These are phyloP conservation scores for Meliscaeva auricollis DNA, from an alignment of 2,888 invertebrate species.

Conservation along the genomic window DNA sequence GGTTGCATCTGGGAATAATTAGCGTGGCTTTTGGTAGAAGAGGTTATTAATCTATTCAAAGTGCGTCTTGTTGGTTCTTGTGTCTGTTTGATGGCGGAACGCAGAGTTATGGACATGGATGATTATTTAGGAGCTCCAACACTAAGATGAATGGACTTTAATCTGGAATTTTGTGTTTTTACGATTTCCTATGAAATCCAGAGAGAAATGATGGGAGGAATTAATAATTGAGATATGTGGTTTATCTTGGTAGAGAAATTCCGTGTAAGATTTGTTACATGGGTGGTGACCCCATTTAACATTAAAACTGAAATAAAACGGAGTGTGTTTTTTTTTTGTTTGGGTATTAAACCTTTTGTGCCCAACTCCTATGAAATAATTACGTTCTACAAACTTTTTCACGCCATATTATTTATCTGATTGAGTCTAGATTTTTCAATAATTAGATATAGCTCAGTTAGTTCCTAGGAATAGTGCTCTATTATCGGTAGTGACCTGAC, in stretches of 20 bases:
- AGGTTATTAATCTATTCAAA: slow-evolving; percentile 74
- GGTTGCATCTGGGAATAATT: slow-evolving; percentile 65
- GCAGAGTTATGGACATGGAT: slow-evolving; percentile 45
- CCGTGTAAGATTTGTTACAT: slow-evolving; percentile 12
- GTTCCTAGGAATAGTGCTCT: no score
- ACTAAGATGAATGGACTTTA: slow-evolving; percentile 17
- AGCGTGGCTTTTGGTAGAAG: slow-evolving; percentile 64
- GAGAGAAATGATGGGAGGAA: slow-evolving; percentile 5
- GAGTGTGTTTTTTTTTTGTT: no score
- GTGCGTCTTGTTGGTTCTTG: slow-evolving; percentile 55
- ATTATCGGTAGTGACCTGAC: no score
- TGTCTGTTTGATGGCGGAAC: slow-evolving; percentile 44
- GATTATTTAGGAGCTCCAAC: slow-evolving; percentile 44
- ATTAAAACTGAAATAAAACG: neutral
- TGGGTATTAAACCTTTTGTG: no score
- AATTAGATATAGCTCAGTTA: no score
- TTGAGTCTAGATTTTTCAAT: no score
- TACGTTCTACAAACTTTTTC: no score
- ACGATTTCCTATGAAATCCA: slow-evolving; percentile 45
- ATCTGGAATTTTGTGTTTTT: slow-evolving; percentile 27
- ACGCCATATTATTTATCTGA: no score
- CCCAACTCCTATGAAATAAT: no score
- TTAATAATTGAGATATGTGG: slow-evolving; percentile 30
- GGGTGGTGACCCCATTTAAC: slow-evolving; percentile 22
- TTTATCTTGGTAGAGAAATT: slow-evolving; percentile 7